phyloP scores from a whole-genome alignment of 2,797 vertebrate species.

The Phataginus tetradactyla region DNA sequence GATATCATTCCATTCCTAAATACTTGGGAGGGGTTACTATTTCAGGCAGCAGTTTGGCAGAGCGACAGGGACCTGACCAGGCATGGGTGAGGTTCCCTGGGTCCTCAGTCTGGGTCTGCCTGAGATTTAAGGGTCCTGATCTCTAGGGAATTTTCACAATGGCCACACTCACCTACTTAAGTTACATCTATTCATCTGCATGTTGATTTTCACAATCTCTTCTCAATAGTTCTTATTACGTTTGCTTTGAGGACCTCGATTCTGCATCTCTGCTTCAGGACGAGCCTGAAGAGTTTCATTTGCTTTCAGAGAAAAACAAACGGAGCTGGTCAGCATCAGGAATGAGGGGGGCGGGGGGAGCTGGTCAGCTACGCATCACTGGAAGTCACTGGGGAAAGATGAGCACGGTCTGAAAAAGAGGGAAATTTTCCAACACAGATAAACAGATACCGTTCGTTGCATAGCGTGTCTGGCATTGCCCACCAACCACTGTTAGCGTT shows the following conservation, averaged over 20 bases:
- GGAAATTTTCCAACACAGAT: background rate
- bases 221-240: background rate
- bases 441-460: background rate
- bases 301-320: background rate
- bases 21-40: background rate
- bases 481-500: background rate
- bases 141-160: background rate
- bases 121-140: background rate
- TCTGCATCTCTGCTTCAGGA: background rate
- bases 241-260: slow-evolving; percentile 18
- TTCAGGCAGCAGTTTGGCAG: background rate
- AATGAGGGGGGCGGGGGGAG: background rate
- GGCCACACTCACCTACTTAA: background rate
- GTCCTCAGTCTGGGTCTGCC: background rate
- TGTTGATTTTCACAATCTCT: background rate
- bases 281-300: background rate
- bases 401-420: background rate
- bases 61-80: no score
- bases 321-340: background rate
- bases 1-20: background rate
- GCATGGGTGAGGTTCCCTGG: background rate
- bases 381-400: background rate
- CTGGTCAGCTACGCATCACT: background rate
- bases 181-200: background rate
- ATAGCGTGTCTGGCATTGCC: background rate